Evolutionary conservation across 1,140 invertebrate genomes (phyloP).

Genomic region (Sycobia sp.): DNA sequence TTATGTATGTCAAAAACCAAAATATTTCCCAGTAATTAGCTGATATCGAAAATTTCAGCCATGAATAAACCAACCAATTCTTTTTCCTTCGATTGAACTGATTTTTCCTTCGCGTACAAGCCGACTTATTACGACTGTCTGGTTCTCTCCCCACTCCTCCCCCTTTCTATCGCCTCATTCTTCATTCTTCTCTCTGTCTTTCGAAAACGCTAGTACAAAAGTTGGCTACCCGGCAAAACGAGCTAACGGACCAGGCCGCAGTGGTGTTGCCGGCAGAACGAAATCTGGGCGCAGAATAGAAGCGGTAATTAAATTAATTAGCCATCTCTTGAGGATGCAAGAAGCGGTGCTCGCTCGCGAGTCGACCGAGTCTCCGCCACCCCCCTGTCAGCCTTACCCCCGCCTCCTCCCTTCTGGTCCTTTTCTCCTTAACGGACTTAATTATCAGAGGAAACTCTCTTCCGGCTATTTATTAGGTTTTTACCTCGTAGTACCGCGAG

Average conservation of each 20-base stretch:
- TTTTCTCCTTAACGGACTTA: conserved; percentile 39
- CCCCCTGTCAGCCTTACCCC: conserved; percentile 6
- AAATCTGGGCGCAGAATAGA: conserved; percentile 31
- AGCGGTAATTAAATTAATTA: conserved; percentile 61
- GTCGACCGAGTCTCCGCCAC: conserved; percentile 21
- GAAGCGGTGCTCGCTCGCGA: conserved; percentile 34
- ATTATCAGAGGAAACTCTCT: conserved; percentile 46
- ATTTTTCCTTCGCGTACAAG: no score
- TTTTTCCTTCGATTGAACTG: no score
- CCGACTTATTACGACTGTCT: not conserved
- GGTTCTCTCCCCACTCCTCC: no score
- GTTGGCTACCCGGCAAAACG: conserved; percentile 2
- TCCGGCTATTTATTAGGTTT: conserved; percentile 50
- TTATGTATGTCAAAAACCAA: no score
- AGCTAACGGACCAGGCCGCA: not conserved
- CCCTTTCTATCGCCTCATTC: no score
- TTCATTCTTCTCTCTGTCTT: no score
- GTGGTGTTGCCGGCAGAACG: not conserved
- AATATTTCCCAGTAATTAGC: no score
- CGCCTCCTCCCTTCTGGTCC: conserved; percentile 31
- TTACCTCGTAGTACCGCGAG: conserved; percentile 30
- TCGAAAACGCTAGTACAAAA: not conserved
- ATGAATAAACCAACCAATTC: no score
- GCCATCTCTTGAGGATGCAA: conserved; percentile 53
- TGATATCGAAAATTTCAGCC: no score